Evolutionary conservation across 2,797 vertebrate species (phyloP).

Genomic region (Margarornis squamiger): DNA sequence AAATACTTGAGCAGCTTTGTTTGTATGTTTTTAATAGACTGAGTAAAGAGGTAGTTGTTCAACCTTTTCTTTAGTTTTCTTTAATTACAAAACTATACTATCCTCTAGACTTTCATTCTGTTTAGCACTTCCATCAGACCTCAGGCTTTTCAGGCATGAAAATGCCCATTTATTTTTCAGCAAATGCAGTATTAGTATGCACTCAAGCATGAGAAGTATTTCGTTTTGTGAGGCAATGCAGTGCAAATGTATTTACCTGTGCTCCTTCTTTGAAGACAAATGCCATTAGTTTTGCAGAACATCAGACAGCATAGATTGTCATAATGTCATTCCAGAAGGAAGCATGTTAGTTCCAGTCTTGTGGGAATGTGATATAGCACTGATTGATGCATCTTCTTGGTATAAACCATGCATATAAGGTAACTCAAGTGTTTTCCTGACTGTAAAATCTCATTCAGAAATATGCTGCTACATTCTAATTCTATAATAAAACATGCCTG

Average conservation of each 20-base stretch:
- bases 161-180: background rate
- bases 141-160: background rate
- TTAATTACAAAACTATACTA: background rate
- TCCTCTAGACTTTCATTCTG: rapidly evolving
- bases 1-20: background rate
- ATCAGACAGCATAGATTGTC: background rate
- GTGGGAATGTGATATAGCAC: background rate
- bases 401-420: background rate
- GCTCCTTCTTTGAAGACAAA: background rate
- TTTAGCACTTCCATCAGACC: background rate
- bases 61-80: background rate
- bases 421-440: background rate
- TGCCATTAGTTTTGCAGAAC: background rate
- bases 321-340: background rate
- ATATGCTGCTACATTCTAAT: background rate
- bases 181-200: background rate
- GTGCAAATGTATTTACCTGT: background rate
- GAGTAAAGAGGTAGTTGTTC: background rate
- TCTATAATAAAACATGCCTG: background rate
- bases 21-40: background rate
- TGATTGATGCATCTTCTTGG: background rate
- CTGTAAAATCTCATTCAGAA: conserved; percentile 3
- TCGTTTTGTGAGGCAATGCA: background rate
- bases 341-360: background rate
- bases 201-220: background rate